Percentiles rank a stretch among this genome's conserved stretches.
Conservation (phyloP, 2,113 vertebrate genomes). For the Dicentrarchus labrax region DNA sequence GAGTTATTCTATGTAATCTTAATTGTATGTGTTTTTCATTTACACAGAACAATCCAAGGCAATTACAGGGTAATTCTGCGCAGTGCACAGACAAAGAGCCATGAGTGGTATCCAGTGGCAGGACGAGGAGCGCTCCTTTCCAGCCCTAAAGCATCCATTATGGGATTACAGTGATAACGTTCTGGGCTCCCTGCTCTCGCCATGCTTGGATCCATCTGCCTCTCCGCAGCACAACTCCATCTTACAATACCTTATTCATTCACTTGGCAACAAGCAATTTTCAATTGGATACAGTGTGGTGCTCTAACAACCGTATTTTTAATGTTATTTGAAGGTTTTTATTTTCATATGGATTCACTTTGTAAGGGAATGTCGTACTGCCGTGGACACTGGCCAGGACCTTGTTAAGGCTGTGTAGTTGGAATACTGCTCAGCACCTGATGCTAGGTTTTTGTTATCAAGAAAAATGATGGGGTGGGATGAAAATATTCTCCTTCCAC, state of each 20-base stretch:
- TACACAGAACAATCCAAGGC: slow-evolving; percentile 63
- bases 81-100: slow-evolving; percentile 62
- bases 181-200: slow-evolving; percentile 51
- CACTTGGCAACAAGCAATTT: slow-evolving; percentile 43
- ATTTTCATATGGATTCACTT: slow-evolving; percentile 49
- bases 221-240: slow-evolving; percentile 52
- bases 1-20: slow-evolving; percentile 52
- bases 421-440: slow-evolving; percentile 23
- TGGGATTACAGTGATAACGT: slow-evolving; percentile 75
- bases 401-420: slow-evolving; percentile 4
- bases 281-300: slow-evolving; percentile 35
- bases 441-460: slow-evolving; percentile 41
- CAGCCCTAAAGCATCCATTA: slow-evolving; percentile 71
- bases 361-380: slow-evolving; percentile 4
- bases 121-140: slow-evolving; percentile 61
- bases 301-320: slow-evolving; percentile 37
- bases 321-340: slow-evolving; percentile 54
- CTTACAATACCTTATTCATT: slow-evolving; percentile 57
- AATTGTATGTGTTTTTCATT: slow-evolving; percentile 71
- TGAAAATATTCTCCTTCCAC: slow-evolving; percentile 22
- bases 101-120: slow-evolving; percentile 60
- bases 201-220: slow-evolving; percentile 49
- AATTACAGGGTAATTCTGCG: slow-evolving; percentile 70
- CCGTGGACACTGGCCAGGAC: background rate
- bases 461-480: slow-evolving; percentile 23